These are phyloP conservation scores for Aphelinus certus DNA, from an alignment of 1,140 invertebrate species.

Conservation along the genomic window DNA sequence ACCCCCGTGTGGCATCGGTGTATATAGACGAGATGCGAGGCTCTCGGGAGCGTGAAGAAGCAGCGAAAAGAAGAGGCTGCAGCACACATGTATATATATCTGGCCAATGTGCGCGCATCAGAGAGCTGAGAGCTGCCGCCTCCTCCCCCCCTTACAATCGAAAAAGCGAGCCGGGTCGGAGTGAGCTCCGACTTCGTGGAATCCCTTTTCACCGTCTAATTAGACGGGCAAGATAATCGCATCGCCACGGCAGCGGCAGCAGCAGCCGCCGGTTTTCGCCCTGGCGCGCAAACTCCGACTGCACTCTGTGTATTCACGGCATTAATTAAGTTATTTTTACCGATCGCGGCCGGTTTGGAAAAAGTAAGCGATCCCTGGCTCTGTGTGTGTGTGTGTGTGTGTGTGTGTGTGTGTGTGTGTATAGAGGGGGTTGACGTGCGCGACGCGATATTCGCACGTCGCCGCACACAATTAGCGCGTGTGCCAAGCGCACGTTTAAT, in stretches of 20 bases:
- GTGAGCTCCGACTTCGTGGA: slow-evolving; percentile 26
- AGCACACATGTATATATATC: too few species aligned
- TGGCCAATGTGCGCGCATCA: too few species aligned
- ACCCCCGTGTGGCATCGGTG: too few species aligned
- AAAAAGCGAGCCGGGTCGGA: slow-evolving; percentile 47
- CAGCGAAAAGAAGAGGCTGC: slow-evolving; percentile 26
- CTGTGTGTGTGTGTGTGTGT: background rate
- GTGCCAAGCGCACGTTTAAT: slow-evolving; percentile 27
- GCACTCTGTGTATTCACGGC: slow-evolving; percentile 20
- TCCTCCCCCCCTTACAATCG: slow-evolving; percentile 19
- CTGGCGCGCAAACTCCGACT: slow-evolving; percentile 16
- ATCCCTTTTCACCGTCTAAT: slow-evolving; percentile 36
- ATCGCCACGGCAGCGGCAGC: background rate
- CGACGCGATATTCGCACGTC: slow-evolving; percentile 42
- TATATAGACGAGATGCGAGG: too few species aligned
- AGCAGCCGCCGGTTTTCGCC: slow-evolving; percentile 6
- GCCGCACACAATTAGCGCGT: slow-evolving; percentile 50
- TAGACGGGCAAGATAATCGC: slow-evolving; percentile 41
- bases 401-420: background rate
- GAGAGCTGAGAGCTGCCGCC: slow-evolving; percentile 9
- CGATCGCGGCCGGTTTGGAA: slow-evolving; percentile 31
- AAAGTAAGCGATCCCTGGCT: background rate
- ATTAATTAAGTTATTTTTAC: slow-evolving; percentile 62
- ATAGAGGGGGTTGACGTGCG: background rate
- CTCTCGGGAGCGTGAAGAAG: background rate